Base-by-base conservation (phyloP, 2,113 vertebrate genomes). In the Stigmatopora argus region DNA sequence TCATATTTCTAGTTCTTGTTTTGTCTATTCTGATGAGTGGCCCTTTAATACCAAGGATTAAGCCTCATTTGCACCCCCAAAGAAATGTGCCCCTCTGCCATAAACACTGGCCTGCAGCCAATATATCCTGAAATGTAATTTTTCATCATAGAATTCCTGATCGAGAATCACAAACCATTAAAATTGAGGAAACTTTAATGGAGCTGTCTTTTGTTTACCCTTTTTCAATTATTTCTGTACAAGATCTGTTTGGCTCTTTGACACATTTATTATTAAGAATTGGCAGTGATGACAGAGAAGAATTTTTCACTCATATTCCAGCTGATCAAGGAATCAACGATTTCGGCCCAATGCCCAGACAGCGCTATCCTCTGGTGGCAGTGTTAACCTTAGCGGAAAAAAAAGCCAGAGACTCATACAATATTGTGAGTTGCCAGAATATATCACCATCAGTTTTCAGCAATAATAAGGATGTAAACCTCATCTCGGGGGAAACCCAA, bases 271-370 rank as follows among this genome's bases (percentile, higher is more conserved):
- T 0, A 47, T 83, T 10, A 41, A 99, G 96, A 63, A 81, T 96
- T 62, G 71, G 86, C 81, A 92, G 89, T 70, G 87, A 89, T 18
- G 89, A 90, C 70, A 78, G 81, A 78, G 80, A 88, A 70, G 92
- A 93, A 69, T 86, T 79, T 64, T 86, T 82, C 34, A 92, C 92
- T 52, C 87, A 87, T 62, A 89, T 99, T 81, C 93, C 95, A 53
- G 78, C 84, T 65, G 90, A 91, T 62, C 88, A 84, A 64, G 78
- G 89, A 44, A 84, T 94, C 67, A 83, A 83, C 2, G 87, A 96
- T 79, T 96, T 99, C 72, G 97, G 97, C 18, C 80, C 83, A 0
- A 85, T 96, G 72, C 97, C 97, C 0, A 89, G 96, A 72, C 81
- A 90, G 56, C 83, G 78, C 59, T 99, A 98, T 78, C 97, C 96